phyloP scores from a whole-genome alignment of 2,113 vertebrate species.

The Ifrita kowaldi region DNA sequence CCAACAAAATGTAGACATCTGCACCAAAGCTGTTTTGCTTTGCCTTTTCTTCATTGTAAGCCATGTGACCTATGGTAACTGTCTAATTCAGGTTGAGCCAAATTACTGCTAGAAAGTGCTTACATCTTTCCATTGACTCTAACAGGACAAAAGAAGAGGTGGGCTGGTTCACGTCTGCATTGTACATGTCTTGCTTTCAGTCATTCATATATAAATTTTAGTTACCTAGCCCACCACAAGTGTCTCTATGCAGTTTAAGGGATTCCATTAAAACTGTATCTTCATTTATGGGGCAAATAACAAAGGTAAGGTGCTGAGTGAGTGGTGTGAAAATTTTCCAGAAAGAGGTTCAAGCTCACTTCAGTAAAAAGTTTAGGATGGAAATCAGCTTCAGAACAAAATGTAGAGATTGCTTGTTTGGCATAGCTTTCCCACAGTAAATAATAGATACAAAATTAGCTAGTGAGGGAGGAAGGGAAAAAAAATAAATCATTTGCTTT shows the following conservation, averaged over 20 bases:
- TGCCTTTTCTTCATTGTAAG: neutral
- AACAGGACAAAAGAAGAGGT: neutral
- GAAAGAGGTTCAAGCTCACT: neutral
- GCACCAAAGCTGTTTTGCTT: neutral
- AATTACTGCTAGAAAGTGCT: neutral
- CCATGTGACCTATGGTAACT: neutral
- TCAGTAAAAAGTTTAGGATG: neutral
- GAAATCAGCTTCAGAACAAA: conserved; percentile 22
- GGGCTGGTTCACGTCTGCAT: neutral
- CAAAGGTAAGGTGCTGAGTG: neutral
- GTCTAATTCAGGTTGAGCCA: neutral
- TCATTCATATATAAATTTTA: neutral
- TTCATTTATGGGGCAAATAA: neutral
- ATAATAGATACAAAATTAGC: conserved; percentile 55
- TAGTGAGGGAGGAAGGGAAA: conserved; percentile 18
- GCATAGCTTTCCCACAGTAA: conserved; percentile 52
- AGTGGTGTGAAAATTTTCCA: neutral
- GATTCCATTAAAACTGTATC: neutral
- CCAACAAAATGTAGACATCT: neutral
- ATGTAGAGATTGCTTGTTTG: conserved; percentile 25
- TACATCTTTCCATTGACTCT: neutral
- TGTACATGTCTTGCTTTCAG: neutral
- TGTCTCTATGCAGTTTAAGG: neutral
- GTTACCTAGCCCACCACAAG: neutral
- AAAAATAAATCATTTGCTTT: conserved; percentile 40